Base-by-base conservation (phyloP, 2,888 invertebrate species). In the Priocnemis perturbator region DNA sequence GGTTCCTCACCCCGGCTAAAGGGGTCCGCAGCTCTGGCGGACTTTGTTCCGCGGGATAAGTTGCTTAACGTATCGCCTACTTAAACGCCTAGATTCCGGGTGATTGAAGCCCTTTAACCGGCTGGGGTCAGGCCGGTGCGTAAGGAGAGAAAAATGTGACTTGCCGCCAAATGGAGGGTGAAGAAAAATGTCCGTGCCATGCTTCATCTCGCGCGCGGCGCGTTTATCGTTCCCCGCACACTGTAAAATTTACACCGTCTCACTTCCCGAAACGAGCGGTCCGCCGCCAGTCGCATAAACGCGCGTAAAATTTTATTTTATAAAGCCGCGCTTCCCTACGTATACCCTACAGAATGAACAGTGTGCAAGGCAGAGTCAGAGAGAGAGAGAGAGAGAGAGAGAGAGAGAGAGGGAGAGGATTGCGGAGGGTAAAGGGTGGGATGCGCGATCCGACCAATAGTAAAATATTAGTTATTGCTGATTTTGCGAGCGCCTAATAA, bases 401-500 rank as follows among this genome's bases (percentile, higher is more conserved):
- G 23, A 5, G 52, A 20, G 50, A 14, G 11, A 20, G 0, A 20
- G 15, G 14, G 11, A 0, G 20, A 3, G 4, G 37, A 1, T 37
- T 1, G 37, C 37, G 37, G 37, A 37, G 37, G 37, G 37, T 9
- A 11, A 37, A 1, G 37, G 37, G 26, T 26, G 26, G 37, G 37
- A 9, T 37, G 14, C 37, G 37, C 19, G 48, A 57, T 50, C 20
- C 67, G 52, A 58, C 75, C 75, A 76, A 81, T 71, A 79, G 67
- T 83, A 80, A 79, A 83, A 83, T 81, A 82, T 85, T 84, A 84
- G 83, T 86, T 82, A 84, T 77, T 78, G 76, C 75, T 78, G 82
- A 85, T 82, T 82, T 81, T 78, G 76, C 80, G 76, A 75, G 74
- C 77, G 73, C 77, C 81, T 80, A 84, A 83, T 83, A 85, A 85